These are phyloP conservation scores for Macrosiphum euphorbiae DNA, from an alignment of 2,888 invertebrate genomes.

Conservation along the genomic window DNA sequence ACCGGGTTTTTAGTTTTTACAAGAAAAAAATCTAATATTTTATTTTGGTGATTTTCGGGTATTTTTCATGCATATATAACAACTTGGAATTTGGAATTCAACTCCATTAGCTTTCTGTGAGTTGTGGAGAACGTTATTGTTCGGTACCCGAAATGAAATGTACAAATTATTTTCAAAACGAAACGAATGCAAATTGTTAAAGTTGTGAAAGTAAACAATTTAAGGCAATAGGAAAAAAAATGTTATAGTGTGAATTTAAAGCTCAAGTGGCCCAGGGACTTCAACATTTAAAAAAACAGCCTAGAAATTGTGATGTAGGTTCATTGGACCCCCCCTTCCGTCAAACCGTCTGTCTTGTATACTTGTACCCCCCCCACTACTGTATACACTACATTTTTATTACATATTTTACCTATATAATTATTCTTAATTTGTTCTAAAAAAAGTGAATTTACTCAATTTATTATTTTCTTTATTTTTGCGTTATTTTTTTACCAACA, in stretches of 20 bases:
- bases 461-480: neutral
- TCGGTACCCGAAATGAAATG: neutral
- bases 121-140: neutral
- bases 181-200: neutral
- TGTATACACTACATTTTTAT: too few species aligned
- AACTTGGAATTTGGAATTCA: neutral
- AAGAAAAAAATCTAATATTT: neutral
- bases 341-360: too few species aligned
- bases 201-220: neutral
- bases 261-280: too few species aligned
- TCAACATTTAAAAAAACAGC: too few species aligned
- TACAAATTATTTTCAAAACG: neutral
- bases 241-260: neutral
- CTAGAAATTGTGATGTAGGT: too few species aligned
- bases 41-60: neutral
- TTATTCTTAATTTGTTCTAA: too few species aligned
- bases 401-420: too few species aligned
- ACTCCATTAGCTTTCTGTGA: neutral
- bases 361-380: too few species aligned
- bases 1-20: neutral
- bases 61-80: neutral
- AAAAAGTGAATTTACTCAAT: neutral
- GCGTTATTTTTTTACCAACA: neutral
- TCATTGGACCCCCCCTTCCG: too few species aligned
- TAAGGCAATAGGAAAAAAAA: neutral